Conservation (phyloP, 2,797 vertebrate genomes). For the Sebastes itinus region DNA sequence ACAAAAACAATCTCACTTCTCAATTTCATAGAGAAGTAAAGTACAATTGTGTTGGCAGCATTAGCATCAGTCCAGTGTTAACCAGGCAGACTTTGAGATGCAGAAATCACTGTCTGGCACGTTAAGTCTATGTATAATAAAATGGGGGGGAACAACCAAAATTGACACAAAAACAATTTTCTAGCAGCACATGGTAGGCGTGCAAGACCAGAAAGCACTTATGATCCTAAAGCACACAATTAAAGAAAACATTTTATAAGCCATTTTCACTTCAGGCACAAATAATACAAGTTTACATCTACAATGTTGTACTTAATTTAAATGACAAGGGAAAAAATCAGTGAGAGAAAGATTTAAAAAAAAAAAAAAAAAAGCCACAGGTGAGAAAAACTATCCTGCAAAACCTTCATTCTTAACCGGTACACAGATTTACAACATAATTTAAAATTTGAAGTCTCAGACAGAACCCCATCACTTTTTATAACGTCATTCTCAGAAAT, state of each 20-base stretch:
- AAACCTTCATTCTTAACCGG: slow-evolving; percentile 16
- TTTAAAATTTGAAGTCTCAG: neutral
- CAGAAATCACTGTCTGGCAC: slow-evolving; percentile 83
- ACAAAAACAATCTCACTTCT: slow-evolving; percentile 37
- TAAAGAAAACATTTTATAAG: slow-evolving; percentile 65
- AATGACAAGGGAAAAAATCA: slow-evolving; percentile 28
- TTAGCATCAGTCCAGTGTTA: slow-evolving; percentile 71
- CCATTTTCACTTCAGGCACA: slow-evolving; percentile 78
- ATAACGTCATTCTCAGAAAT: slow-evolving; percentile 9
- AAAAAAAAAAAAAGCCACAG: neutral
- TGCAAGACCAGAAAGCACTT: slow-evolving; percentile 97
- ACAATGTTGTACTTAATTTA: slow-evolving; percentile 52
- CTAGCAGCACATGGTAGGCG: slow-evolving; percentile 94
- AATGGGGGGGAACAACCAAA: slow-evolving; percentile 30
- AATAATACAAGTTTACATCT: slow-evolving; percentile 65
- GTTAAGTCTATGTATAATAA: slow-evolving; percentile 47
- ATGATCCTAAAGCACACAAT: slow-evolving; percentile 81
- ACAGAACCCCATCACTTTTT: slow-evolving; percentile 22
- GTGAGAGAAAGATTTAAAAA: neutral
- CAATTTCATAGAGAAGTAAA: slow-evolving; percentile 53
- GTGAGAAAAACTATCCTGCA: slow-evolving; percentile 16
- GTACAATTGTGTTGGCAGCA: slow-evolving; percentile 75
- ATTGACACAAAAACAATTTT: slow-evolving; percentile 59
- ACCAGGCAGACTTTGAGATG: slow-evolving; percentile 64
- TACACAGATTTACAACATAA: slow-evolving; percentile 22